Conservation (phyloP, 2,113 vertebrate species). For the Notarius lentiginosus region DNA sequence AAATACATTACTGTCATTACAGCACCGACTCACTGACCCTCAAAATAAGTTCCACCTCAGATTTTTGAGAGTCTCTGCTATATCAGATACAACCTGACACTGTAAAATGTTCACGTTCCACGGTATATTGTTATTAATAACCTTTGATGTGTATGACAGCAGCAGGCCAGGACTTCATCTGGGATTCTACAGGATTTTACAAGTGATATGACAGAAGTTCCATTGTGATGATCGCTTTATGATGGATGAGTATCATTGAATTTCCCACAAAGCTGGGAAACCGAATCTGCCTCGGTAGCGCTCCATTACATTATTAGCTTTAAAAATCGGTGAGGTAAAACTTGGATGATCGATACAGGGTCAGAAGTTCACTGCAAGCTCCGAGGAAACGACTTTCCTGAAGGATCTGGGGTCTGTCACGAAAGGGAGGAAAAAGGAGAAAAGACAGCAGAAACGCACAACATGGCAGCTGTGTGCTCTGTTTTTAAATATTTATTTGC, state of each 20-base stretch:
- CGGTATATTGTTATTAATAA: not conserved
- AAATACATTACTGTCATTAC: not conserved
- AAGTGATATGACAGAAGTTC: not conserved
- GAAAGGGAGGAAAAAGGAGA: not conserved
- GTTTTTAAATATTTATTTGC: constrained; percentile 56
- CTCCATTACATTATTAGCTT: constrained; percentile 17
- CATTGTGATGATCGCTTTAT: constrained; percentile 2
- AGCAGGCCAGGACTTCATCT: not conserved
- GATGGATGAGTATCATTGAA: not conserved
- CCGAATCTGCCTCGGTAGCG: not conserved
- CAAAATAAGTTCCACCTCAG: not conserved
- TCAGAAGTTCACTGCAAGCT: constrained; percentile 28
- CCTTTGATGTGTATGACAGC: not conserved
- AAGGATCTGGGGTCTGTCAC: not conserved
- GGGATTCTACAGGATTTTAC: not conserved
- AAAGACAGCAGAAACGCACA: not conserved
- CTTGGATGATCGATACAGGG: constrained; percentile 13
- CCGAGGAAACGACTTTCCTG: constrained; percentile 5
- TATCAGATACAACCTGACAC: not conserved
- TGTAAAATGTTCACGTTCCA: not conserved
- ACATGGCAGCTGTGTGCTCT: constrained; percentile 4
- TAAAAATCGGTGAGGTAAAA: constrained; percentile 35
- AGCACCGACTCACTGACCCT: not conserved
- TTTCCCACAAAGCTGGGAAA: not conserved
- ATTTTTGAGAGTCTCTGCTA: not conserved